Conservation (phyloP, 1,140 invertebrate species). For the Pogonomyrmex barbatus region DNA sequence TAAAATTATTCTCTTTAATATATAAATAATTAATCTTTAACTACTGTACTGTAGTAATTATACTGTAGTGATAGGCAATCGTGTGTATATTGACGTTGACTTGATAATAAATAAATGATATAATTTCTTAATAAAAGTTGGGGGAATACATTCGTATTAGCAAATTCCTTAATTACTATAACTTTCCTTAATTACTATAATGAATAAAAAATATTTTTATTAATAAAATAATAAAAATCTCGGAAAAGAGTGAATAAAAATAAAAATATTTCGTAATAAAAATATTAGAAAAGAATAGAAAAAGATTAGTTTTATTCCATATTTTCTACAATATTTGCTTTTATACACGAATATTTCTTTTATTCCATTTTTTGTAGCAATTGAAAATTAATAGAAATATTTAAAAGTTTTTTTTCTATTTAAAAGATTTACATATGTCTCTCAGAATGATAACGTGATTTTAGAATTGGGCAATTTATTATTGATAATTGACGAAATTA, state of each 20-base stretch:
- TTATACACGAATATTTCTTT: not conserved
- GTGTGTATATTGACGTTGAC: not conserved
- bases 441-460: not conserved
- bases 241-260: too few species aligned
- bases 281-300: not conserved
- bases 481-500: not conserved
- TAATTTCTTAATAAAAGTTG: conserved; percentile 11
- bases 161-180: not conserved
- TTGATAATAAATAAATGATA: not conserved
- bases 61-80: not conserved
- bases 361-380: not conserved
- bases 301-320: conserved; percentile 1
- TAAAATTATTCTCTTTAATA: conserved; percentile 17
- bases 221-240: not conserved
- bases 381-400: conserved; percentile 6
- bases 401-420: not conserved
- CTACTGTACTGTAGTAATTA: not conserved
- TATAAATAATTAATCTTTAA: not conserved
- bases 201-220: not conserved
- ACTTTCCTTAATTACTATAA: not conserved
- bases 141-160: not conserved
- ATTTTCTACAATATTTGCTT: not conserved
- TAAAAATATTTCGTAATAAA: conserved; percentile 9
- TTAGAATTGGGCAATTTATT: not conserved
- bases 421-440: not conserved